These are phyloP conservation scores for Epicampocera succincta DNA, from an alignment of 2,888 invertebrate genomes.

Conservation along the genomic window DNA sequence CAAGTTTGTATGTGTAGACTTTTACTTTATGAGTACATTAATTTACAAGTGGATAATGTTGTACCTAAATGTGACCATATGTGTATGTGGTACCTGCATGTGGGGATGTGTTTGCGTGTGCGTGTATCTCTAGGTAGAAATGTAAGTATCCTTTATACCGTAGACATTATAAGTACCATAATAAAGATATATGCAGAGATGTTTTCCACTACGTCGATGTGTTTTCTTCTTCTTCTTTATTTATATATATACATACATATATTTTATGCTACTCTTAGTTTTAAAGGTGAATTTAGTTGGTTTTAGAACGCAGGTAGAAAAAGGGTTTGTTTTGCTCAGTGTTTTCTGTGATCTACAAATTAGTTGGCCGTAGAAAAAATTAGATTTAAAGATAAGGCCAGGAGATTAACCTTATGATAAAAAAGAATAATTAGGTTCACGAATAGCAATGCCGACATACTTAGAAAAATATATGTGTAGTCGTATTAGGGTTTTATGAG, in stretches of 20 bases:
- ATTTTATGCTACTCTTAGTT: conserved; percentile 21
- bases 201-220: conserved; percentile 28
- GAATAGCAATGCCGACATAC: too few species aligned
- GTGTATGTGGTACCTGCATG: too few species aligned
- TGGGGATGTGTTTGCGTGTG: too few species aligned
- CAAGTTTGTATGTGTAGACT: too few species aligned
- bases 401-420: background rate
- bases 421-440: too few species aligned
- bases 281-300: conserved; percentile 16
- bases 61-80: too few species aligned
- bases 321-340: background rate
- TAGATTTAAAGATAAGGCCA: background rate
- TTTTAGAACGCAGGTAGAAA: background rate
- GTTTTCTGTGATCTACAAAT: background rate
- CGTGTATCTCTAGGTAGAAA: conserved; percentile 1
- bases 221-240: background rate
- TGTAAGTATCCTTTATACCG: conserved; percentile 56
- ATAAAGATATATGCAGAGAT: conserved; percentile 42
- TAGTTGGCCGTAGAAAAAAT: background rate
- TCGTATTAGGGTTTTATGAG: too few species aligned
- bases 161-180: conserved; percentile 67
- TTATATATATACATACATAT: too few species aligned
- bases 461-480: too few species aligned
- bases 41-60: conserved; percentile 7
- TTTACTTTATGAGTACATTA: background rate